Evolutionary conservation across 2,113 vertebrate species (phyloP).

Genomic region (Tragelaphus scriptus): DNA sequence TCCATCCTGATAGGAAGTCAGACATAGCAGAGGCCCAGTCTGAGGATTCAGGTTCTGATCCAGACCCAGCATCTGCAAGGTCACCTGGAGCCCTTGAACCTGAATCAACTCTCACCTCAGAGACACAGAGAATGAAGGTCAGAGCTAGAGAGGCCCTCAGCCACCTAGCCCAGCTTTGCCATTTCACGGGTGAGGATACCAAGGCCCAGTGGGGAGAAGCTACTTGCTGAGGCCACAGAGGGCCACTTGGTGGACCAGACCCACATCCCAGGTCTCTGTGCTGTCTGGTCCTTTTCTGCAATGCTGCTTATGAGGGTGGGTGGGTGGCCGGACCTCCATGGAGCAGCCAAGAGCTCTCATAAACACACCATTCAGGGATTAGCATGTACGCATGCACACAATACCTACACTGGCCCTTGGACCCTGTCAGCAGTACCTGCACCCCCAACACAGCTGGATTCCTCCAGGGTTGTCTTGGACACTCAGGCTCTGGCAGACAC

Average conservation of each 20-base stretch:
- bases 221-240: neutral
- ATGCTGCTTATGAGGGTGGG: neutral
- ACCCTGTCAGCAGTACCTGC: neutral
- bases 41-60: neutral
- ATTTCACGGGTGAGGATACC: neutral
- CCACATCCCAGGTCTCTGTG: neutral
- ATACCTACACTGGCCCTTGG: neutral
- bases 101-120: neutral
- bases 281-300: neutral
- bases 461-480: neutral
- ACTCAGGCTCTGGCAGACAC: neutral
- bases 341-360: neutral
- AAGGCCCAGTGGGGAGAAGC: neutral
- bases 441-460: neutral
- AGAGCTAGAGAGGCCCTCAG: neutral
- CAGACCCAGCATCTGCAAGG: neutral
- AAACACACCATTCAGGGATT: neutral
- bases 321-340: neutral
- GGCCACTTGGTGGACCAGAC: neutral
- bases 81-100: neutral
- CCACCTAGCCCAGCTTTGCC: neutral
- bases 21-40: neutral
- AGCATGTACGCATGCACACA: neutral
- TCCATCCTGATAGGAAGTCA: neutral
- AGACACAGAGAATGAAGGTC: neutral